phyloP scores from a whole-genome alignment of 2,113 vertebrate genomes.

The Vulpes ferrilata region DNA sequence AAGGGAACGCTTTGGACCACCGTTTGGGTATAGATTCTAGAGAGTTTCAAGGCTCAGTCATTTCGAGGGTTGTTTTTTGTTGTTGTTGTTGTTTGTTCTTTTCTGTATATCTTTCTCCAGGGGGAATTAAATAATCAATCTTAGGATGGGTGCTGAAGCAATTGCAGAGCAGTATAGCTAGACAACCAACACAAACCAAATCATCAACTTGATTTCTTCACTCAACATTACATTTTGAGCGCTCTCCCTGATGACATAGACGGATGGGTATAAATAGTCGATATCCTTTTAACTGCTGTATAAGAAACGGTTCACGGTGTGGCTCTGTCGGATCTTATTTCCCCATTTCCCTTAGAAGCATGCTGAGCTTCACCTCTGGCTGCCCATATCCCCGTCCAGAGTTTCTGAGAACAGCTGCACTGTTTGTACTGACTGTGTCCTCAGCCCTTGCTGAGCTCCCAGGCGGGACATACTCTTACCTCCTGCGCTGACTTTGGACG shows the following conservation, averaged over 20 bases:
- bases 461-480: not conserved
- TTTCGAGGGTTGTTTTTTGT: not conserved
- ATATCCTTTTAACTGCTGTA: not conserved
- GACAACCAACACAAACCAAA: not conserved
- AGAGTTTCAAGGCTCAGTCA: not conserved
- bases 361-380: not conserved
- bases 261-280: not conserved
- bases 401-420: not conserved
- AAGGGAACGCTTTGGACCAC: not conserved
- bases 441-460: not conserved
- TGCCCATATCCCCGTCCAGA: not conserved
- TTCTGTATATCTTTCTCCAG: not conserved
- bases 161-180: not conserved
- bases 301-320: not conserved
- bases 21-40: not conserved
- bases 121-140: not conserved
- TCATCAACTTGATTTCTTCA: not conserved
- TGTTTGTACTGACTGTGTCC: not conserved
- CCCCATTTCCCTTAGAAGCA: not conserved
- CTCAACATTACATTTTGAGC: not conserved
- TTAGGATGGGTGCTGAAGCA: not conserved
- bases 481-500: not conserved
- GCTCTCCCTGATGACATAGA: not conserved
- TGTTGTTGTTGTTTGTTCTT: too few relatives aligned
- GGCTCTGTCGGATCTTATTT: not conserved